phyloP scores from a whole-genome alignment of 2,888 invertebrate species.

The Hyposoter didymator region DNA sequence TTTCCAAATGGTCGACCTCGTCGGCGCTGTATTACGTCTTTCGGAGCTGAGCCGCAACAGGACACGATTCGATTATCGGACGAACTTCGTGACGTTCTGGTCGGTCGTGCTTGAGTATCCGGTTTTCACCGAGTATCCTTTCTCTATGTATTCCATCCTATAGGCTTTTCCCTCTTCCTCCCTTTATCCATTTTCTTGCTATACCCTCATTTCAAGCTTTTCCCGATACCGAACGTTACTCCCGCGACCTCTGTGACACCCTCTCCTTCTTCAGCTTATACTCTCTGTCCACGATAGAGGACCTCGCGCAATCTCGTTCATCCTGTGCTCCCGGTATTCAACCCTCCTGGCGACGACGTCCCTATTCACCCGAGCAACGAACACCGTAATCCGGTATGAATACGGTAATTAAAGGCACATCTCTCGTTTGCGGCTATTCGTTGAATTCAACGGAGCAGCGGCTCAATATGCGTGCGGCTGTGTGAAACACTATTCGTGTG shows the following conservation, averaged over 20 bases:
- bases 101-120: constrained; percentile 59
- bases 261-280: constrained; percentile 46
- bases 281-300: constrained; percentile 31
- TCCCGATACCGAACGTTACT: constrained; percentile 61
- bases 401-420: constrained; percentile 77
- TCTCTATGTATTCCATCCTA: constrained; percentile 8
- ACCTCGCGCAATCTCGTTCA: constrained; percentile 34
- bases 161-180: constrained; percentile 37
- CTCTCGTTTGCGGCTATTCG: constrained; percentile 71
- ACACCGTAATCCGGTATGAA: constrained; percentile 77
- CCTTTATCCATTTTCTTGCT: constrained; percentile 25
- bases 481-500: constrained; percentile 3
- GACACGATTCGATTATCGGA: constrained; percentile 77
- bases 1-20: constrained; percentile 66
- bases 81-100: constrained; percentile 75
- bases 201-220: constrained; percentile 50
- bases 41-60: constrained; percentile 49
- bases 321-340: constrained; percentile 10
- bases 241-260: constrained; percentile 57
- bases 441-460: constrained; percentile 61
- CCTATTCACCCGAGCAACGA: constrained; percentile 71
- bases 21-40: constrained; percentile 6
- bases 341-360: constrained; percentile 55
- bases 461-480: constrained; percentile 54
- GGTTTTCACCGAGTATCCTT: constrained; percentile 54